Evolutionary conservation across 2,888 invertebrate species (phyloP), one percentile per base, ranked within the genome.

Genomic region (Blastobasis lacticolella): DNA sequence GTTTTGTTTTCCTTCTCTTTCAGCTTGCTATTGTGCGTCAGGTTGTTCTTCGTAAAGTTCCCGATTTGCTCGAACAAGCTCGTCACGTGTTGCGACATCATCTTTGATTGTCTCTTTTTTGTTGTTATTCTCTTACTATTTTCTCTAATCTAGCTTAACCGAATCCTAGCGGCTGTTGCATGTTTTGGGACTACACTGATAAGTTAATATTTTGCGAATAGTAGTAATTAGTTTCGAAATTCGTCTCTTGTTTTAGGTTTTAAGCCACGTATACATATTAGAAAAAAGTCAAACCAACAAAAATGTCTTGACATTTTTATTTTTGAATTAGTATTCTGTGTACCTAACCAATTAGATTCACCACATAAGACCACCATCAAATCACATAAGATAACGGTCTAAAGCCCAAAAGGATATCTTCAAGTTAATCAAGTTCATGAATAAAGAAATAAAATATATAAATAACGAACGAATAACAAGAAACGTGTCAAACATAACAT

Each of bases 31-130:
- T 80, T 87, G 40, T 81, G 75, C 3, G 82, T 78, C 60, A 88
- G 63, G 59, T 88, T 89, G 67, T 86, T 89, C 68, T 89, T 89
- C 1, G 88, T 89, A 51, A 88, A 88, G 71, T 89, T 89, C 9
- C 88, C 88, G 55, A 89, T 75, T 64, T 88, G 88, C 66, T 89
- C 89, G 65, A 89, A 88, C 83, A 89, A 87, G 60, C 75, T 88
- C 51, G 85, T 78, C 53, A 89, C 61, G 54, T 89, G 88, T 66
- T 88, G 88, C 41, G 88, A 81, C 89, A 89, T 89, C 88, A 88
- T 88, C 48, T 66, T 81, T 64, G 23, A 50, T 47, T 37, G 45
- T 50, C 37, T 43, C 37, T 38, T 6, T 43, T 53, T 49, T 45
- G 47, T 48, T 55, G 52, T 60, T 56, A 10, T 51, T 54, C 49